Evolutionary conservation across 2,888 invertebrate genomes (phyloP), one percentile per base, ranked within the genome.

Genomic region (Trilocha varians): DNA sequence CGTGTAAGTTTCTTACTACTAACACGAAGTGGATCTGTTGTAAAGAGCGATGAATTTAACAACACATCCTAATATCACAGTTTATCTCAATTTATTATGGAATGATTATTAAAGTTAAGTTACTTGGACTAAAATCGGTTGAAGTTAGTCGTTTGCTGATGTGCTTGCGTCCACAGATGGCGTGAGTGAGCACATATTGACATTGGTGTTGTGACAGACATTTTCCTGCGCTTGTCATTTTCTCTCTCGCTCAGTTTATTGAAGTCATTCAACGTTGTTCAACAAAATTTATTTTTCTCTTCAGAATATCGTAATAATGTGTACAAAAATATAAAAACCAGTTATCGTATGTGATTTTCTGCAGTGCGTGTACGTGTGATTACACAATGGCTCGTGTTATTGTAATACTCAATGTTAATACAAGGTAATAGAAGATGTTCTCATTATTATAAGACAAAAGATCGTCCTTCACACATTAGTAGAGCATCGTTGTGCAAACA

Each of bases 381-480:
- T 47, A 48, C 49, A 62, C 53, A 65, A 70, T 70, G 62, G 62
- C 57, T 63, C 52, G 48, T 51, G 57, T 57, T 61, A 52, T 47
- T 50, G 43, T 53, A 59, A 42, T 54, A 49, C 52, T 61, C 53
- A 65, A 60, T 66, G 61, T 59, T 57, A 62, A 52, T 59, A 61
- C 74, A 78, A 83, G 83, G 80, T 78, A 82, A 77, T 64, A 62
- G 65, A 72, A 69, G 72, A 75, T 74, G 66, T 66, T 74, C 65
- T 65, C 50, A 57, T 60, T 59, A 44, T 41, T 62, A 46, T 56
- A 70, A 76, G 67, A 83, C 80, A 82, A 82, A 80, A 82, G 79
- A 70, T 62, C 65, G 83, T 79, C 84, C 84, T 84, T 84, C 84
- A 79, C 78, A 78, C 78, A 77, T 80, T 78, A 77, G 69, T 72